Percentiles rank a stretch among this genome's conserved stretches.
These are phyloP conservation scores for Scomberomorus guttatus DNA, from an alignment of 2,797 vertebrate species.

Conservation along the genomic window DNA sequence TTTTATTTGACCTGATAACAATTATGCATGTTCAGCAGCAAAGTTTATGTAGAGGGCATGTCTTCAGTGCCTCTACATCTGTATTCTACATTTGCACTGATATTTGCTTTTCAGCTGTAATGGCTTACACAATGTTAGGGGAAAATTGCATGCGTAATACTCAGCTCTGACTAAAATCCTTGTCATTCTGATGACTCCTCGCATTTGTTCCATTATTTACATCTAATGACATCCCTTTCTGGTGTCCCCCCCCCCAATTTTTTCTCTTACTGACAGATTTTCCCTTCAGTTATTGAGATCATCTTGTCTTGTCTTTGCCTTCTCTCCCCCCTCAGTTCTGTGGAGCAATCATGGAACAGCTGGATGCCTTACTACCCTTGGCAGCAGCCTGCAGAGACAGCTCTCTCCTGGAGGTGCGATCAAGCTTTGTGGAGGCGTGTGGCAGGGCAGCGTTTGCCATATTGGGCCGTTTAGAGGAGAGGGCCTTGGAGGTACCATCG, in stretches of 20 bases:
- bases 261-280: slow-evolving; percentile 51
- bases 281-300: slow-evolving; percentile 58
- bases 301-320: slow-evolving; percentile 50
- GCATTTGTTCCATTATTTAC: slow-evolving; percentile 67
- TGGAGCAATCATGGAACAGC: slow-evolving; percentile 89
- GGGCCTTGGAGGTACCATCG: slow-evolving; percentile 87
- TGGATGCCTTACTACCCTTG: slow-evolving; percentile 92
- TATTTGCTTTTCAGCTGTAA: slow-evolving; percentile 63
- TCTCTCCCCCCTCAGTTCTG: slow-evolving; percentile 88
- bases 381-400: slow-evolving; percentile 90
- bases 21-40: slow-evolving; percentile 64
- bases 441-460: slow-evolving; percentile 88
- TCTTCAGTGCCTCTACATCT: slow-evolving; percentile 51
- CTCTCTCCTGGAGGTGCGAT: slow-evolving; percentile 90
- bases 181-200: slow-evolving; percentile 59
- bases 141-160: slow-evolving; percentile 54
- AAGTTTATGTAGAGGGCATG: slow-evolving; percentile 33
- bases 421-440: slow-evolving; percentile 92
- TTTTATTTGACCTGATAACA: slow-evolving; percentile 68
- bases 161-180: slow-evolving; percentile 44
- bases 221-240: slow-evolving; percentile 63
- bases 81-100: slow-evolving; percentile 62
- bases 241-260: slow-evolving; percentile 12
- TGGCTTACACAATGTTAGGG: slow-evolving; percentile 46
- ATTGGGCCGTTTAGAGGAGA: slow-evolving; percentile 88